Evolutionary conservation across 1,140 invertebrate species (phyloP).

Genomic region (Sinella curviseta): DNA sequence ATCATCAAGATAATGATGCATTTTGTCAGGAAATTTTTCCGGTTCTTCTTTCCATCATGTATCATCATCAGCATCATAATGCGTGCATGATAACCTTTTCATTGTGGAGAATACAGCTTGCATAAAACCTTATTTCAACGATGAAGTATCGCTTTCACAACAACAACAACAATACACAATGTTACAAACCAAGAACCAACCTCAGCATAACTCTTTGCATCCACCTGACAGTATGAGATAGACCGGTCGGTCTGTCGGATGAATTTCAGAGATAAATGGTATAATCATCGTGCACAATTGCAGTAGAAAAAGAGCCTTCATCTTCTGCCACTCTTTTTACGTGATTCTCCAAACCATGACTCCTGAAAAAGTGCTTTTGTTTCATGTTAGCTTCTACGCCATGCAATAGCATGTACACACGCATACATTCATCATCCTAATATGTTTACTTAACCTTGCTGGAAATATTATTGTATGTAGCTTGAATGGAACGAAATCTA

Average conservation of each 20-base stretch:
- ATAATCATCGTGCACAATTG: slow-evolving; percentile 7
- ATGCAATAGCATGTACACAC: too few species aligned
- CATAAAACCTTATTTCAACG: background rate
- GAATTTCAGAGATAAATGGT: slow-evolving; percentile 18
- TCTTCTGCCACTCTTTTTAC: too few species aligned
- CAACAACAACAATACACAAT: too few species aligned
- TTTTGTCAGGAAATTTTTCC: slow-evolving; percentile 23
- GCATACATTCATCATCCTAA: background rate
- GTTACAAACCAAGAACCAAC: too few species aligned
- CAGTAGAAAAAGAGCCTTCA: background rate
- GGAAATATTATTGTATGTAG: too few species aligned
- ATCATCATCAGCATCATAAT: too few species aligned
- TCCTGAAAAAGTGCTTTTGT: background rate
- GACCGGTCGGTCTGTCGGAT: background rate
- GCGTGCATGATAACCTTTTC: background rate
- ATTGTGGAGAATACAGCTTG: background rate
- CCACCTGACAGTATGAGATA: background rate
- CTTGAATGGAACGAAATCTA: background rate
- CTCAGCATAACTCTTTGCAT: too few species aligned
- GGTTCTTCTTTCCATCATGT: background rate
- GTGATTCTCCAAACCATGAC: background rate
- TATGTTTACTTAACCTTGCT: background rate
- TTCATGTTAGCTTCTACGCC: too few species aligned
- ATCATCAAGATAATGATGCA: slow-evolving; percentile 27
- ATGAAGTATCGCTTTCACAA: background rate